A percentile compares a stretch with the other conserved stretches of the same genome.
These are phyloP conservation scores for Scartelaos histophorus DNA, from an alignment of 2,113 vertebrate species.

Conservation along the genomic window DNA sequence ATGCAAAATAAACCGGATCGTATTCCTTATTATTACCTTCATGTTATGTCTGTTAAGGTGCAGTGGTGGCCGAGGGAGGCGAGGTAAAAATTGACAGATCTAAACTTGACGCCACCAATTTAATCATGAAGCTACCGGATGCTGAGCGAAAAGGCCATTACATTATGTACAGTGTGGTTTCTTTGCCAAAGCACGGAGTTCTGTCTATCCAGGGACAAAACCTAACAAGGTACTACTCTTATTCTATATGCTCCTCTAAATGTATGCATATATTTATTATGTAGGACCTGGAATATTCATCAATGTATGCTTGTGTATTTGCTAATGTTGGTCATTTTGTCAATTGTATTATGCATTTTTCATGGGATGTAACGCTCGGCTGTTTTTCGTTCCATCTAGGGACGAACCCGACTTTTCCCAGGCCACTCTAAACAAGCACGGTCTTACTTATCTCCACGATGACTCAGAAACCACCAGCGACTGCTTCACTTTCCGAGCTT, in stretches of 20 bases:
- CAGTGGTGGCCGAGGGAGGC: constrained; percentile 82
- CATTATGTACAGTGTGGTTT: constrained; percentile 83
- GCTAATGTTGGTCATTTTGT: neutral
- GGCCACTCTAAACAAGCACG: constrained; percentile 79
- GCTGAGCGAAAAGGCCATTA: constrained; percentile 73
- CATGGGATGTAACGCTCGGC: neutral
- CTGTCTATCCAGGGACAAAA: constrained; percentile 80
- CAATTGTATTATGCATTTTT: neutral
- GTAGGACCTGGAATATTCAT: no score
- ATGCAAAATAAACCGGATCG: neutral
- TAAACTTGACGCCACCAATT: constrained; percentile 87
- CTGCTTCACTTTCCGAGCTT: constrained; percentile 84
- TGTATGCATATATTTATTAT: neutral
- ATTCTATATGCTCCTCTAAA: neutral
- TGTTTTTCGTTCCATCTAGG: constrained; percentile 28
- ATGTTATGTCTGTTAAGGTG: constrained; percentile 70
- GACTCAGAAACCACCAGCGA: constrained; percentile 85
- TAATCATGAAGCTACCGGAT: constrained; percentile 79
- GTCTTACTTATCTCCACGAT: constrained; percentile 83
- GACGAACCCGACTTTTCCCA: constrained; percentile 85
- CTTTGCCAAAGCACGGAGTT: constrained; percentile 77
- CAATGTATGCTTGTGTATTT: no score
- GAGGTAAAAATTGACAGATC: constrained; percentile 80
- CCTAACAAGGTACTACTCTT: constrained; percentile 66
- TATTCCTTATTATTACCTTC: neutral